phyloP scores from a whole-genome alignment of 2,113 vertebrate species.

The Pyxicephalus adspersus region DNA sequence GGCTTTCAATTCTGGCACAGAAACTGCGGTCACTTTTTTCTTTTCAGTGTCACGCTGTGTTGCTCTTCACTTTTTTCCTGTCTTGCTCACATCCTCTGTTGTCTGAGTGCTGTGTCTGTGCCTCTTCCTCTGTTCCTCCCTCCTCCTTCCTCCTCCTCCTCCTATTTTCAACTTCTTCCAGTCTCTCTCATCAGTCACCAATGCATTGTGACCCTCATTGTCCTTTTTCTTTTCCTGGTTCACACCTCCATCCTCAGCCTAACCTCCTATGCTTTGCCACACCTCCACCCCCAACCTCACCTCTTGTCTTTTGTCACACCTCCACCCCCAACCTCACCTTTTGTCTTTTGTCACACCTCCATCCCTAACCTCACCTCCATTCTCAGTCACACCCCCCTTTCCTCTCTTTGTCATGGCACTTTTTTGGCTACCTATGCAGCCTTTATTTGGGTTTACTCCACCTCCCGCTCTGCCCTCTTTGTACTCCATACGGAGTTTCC shows the following conservation, averaged over 20 bases:
- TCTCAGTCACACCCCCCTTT: too few species aligned
- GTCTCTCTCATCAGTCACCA: constrained; percentile 24
- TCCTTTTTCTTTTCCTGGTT: constrained; percentile 34
- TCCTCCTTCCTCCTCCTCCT: constrained; percentile 8
- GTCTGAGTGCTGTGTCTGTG: neutral
- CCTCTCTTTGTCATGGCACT: constrained; percentile 6
- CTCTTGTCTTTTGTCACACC: neutral
- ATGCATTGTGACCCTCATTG: constrained; percentile 7
- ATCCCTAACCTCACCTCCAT: too few species aligned
- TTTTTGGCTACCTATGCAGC: constrained; percentile 7
- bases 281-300: constrained; percentile 4
- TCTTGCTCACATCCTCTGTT: constrained; percentile 23
- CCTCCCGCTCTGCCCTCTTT: neutral
- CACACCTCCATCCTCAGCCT: constrained; percentile 13
- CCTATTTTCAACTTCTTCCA: constrained; percentile 31
- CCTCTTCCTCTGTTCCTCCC: constrained; percentile 13
- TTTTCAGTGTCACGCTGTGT: neutral
- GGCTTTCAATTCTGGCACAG: neutral
- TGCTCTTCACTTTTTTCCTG: constrained; percentile 12
- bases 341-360: neutral
- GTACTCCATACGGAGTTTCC: neutral
- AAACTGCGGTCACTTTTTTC: neutral
- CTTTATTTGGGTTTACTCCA: neutral
- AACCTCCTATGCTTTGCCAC: neutral
- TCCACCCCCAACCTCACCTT: neutral